A percentile compares a stretch with the other conserved stretches of the same genome.
These are phyloP conservation scores for Cebus imitator DNA, from an alignment of 2,113 vertebrate genomes.

Conservation along the genomic window DNA sequence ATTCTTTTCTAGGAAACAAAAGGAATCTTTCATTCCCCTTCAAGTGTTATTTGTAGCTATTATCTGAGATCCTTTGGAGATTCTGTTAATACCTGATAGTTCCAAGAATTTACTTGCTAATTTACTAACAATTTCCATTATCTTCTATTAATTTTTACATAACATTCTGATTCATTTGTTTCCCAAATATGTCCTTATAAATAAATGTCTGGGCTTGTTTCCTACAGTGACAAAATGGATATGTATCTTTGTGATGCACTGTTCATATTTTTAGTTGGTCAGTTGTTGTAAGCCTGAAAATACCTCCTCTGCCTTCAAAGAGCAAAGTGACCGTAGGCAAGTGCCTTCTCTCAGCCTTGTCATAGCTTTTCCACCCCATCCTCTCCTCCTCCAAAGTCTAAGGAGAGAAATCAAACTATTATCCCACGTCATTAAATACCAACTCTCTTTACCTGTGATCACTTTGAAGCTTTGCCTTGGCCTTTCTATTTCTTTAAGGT, in stretches of 20 bases:
- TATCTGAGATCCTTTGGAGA: slow-evolving; percentile 11
- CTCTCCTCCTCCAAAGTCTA: background rate
- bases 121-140: background rate
- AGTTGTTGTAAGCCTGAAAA: background rate
- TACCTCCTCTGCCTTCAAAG: background rate
- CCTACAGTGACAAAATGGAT: background rate
- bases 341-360: background rate
- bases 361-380: background rate
- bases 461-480: background rate
- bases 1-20: slow-evolving; percentile 5
- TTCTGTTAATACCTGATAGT: slow-evolving; percentile 4
- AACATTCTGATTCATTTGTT: slow-evolving; percentile 35
- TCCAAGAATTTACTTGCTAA: slow-evolving; percentile 27
- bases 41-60: background rate
- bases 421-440: background rate
- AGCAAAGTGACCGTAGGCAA: background rate
- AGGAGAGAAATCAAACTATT: background rate
- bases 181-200: slow-evolving; percentile 13
- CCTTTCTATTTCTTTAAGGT: background rate
- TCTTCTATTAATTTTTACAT: slow-evolving; percentile 2
- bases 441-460: background rate
- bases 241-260: background rate
- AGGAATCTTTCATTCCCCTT: background rate
- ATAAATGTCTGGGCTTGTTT: background rate
- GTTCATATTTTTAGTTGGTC: background rate